These are phyloP conservation scores for Benitochromis conjunctus DNA, from an alignment of 2,113 vertebrate genomes.

Conservation along the genomic window DNA sequence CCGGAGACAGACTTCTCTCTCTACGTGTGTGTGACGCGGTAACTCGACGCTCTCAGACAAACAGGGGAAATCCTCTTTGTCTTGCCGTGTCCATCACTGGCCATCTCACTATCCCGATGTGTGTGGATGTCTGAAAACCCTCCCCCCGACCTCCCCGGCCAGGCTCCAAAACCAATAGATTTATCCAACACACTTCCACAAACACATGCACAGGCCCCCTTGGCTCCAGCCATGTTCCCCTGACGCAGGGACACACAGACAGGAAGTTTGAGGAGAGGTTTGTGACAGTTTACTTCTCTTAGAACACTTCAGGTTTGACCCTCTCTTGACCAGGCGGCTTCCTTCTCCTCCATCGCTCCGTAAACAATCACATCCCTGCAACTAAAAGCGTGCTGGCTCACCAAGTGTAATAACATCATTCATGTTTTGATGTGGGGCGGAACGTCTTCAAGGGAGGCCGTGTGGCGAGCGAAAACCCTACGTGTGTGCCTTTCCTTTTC, in stretches of 20 bases:
- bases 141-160: background rate
- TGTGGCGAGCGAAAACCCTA: background rate
- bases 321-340: conserved; percentile 65
- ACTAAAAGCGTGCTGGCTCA: conserved; percentile 52
- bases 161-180: conserved; percentile 17
- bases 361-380: conserved; percentile 72
- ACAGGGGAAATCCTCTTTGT: conserved; percentile 73
- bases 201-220: conserved; percentile 30
- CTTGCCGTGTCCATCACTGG: conserved; percentile 66
- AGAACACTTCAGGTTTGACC: conserved; percentile 68
- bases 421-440: conserved; percentile 64
- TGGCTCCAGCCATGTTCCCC: conserved; percentile 64
- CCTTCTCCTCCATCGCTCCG: conserved; percentile 59
- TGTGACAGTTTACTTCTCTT: conserved; percentile 71
- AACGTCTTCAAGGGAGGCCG: conserved; percentile 3
- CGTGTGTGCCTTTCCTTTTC: conserved; percentile 23
- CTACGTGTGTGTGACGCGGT: conserved; percentile 13
- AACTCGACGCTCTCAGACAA: conserved; percentile 55
- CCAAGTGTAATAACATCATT: conserved; percentile 71
- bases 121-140: conserved; percentile 39
- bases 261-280: conserved; percentile 74
- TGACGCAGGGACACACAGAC: conserved; percentile 66
- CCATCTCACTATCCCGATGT: conserved; percentile 54
- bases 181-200: conserved; percentile 1
- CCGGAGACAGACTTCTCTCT: conserved; percentile 45